Percentiles rank a stretch among this genome's conserved stretches.
phyloP scores from a whole-genome alignment of 2,888 invertebrate species.

The Acleris holmiana region DNA sequence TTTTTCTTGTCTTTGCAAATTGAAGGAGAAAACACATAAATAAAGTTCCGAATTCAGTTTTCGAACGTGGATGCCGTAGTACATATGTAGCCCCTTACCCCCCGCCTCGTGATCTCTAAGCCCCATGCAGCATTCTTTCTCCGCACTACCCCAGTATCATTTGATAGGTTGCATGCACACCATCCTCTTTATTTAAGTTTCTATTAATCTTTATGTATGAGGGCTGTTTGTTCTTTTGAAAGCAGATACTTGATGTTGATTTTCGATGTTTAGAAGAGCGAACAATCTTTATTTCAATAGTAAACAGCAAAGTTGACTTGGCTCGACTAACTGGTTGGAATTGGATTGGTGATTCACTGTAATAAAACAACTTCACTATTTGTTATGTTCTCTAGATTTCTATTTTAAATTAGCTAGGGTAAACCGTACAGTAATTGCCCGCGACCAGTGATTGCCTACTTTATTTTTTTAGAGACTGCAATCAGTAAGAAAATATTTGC shows the following conservation, averaged over 20 bases:
- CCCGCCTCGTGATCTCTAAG: slow-evolving; percentile 49
- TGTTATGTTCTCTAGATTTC: slow-evolving; percentile 1
- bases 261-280: slow-evolving; percentile 43
- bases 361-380: slow-evolving; percentile 3
- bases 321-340: slow-evolving; percentile 39
- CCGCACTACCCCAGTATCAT: slow-evolving; percentile 64
- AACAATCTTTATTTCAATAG: slow-evolving; percentile 53
- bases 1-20: background rate
- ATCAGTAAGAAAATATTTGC: too few species aligned
- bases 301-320: slow-evolving; percentile 63
- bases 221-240: slow-evolving; percentile 33
- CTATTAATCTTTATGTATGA: slow-evolving; percentile 49
- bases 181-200: slow-evolving; percentile 60
- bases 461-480: too few species aligned
- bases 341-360: slow-evolving; percentile 14
- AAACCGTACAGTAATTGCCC: too few species aligned
- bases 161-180: slow-evolving; percentile 75
- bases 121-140: slow-evolving; percentile 69
- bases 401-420: background rate
- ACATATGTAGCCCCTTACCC: slow-evolving; percentile 15
- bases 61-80: slow-evolving; percentile 7
- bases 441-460: too few species aligned
- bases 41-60: slow-evolving; percentile 6
- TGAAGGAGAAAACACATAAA: background rate
- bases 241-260: background rate